Percentiles rank a stretch among this genome's conserved stretches.
These are phyloP conservation scores for Listronotus oregonensis DNA, from an alignment of 1,140 invertebrate genomes.

Conservation along the genomic window DNA sequence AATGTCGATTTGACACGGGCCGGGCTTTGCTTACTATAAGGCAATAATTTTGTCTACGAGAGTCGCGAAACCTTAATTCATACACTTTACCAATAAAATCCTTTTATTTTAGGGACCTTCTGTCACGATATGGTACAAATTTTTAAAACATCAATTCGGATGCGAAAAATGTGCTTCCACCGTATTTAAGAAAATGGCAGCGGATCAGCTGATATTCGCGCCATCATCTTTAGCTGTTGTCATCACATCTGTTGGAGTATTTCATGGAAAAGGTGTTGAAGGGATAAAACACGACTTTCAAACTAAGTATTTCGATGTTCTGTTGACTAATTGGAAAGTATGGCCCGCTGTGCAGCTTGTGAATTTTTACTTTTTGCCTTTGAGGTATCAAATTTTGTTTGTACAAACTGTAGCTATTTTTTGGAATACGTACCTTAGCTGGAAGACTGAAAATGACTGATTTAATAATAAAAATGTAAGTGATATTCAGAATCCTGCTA, in stretches of 20 bases:
- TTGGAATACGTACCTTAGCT: conserved; percentile 85
- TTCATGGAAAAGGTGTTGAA: too few species aligned
- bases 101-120: conserved; percentile 41
- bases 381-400: conserved; percentile 79
- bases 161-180: conserved; percentile 32
- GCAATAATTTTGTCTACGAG: too few species aligned
- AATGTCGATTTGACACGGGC: too few species aligned
- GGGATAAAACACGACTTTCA: too few species aligned
- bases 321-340: conserved; percentile 76
- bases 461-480: too few species aligned
- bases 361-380: conserved; percentile 82
- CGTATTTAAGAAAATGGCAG: conserved; percentile 68
- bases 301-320: conserved; percentile 68
- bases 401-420: conserved; percentile 80
- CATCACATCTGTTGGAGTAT: too few species aligned
- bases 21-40: too few species aligned
- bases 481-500: too few species aligned
- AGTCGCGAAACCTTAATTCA: too few species aligned
- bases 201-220: conserved; percentile 74
- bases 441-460: conserved; percentile 61
- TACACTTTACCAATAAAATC: too few species aligned
- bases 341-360: conserved; percentile 84
- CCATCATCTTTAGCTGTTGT: conserved; percentile 68
- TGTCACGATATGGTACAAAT: conserved; percentile 35
- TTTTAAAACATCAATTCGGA: conserved; percentile 19